Evolutionary conservation across 2,888 invertebrate genomes (phyloP).

Genomic region (Thymelicus sylvestris): DNA sequence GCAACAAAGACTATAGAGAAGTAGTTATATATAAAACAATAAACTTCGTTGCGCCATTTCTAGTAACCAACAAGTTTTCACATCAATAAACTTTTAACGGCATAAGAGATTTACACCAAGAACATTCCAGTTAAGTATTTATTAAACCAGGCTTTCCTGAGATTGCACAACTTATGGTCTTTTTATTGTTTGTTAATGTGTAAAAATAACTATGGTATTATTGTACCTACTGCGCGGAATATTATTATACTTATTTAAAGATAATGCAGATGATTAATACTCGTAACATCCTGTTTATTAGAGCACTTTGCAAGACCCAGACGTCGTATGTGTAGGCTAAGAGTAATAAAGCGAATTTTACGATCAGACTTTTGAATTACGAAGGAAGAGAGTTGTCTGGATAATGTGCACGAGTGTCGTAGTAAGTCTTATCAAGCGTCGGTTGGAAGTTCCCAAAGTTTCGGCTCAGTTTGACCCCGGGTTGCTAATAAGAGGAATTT

Average conservation of each 20-base stretch:
- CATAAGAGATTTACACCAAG: constrained; percentile 13
- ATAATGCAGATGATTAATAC: constrained; percentile 13
- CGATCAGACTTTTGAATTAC: constrained; percentile 32
- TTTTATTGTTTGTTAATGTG: constrained; percentile 29
- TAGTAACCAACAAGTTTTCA: not conserved
- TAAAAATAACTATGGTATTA: constrained; percentile 1
- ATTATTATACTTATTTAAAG: constrained; percentile 1
- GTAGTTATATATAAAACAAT: not conserved
- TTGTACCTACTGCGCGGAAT: not conserved
- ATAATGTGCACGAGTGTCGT: constrained; percentile 25
- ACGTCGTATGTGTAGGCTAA: constrained; percentile 17
- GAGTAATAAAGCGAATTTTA: constrained; percentile 31
- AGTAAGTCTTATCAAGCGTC: constrained; percentile 36
- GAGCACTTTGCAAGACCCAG: constrained; percentile 15
- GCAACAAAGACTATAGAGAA: not conserved
- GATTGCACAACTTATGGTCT: constrained; percentile 21
- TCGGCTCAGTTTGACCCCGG: constrained; percentile 31
- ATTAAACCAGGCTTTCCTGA: constrained; percentile 26
- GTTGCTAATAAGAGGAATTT: constrained; percentile 40
- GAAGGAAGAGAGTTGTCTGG: constrained; percentile 18
- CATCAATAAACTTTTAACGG: constrained; percentile 23
- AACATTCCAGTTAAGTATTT: constrained; percentile 18
- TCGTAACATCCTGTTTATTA: constrained; percentile 3
- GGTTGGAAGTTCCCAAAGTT: constrained; percentile 39
- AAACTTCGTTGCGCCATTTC: not conserved